Evolutionary conservation across 1,140 invertebrate genomes (phyloP).

Genomic region (Leptinotarsa lineolata): DNA sequence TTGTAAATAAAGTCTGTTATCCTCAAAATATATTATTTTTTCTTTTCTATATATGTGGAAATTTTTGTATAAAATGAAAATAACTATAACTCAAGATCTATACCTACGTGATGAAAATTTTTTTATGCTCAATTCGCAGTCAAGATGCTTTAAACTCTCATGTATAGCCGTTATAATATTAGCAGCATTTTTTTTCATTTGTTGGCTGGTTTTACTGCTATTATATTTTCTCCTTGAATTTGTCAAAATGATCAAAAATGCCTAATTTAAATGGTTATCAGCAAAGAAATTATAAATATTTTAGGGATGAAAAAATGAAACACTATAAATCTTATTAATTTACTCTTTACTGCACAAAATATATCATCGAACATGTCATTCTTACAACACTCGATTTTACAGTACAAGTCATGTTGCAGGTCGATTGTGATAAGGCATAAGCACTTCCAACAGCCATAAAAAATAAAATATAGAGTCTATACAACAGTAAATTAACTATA

Average conservation of each 20-base stretch:
- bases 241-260: background rate
- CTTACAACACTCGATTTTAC: constrained; percentile 53
- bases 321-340: constrained; percentile 42
- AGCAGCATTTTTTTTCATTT: no score
- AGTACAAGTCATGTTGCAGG: constrained; percentile 50
- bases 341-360: constrained; percentile 56
- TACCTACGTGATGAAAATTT: no score
- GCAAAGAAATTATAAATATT: background rate
- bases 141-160: no score
- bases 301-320: background rate
- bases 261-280: background rate
- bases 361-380: constrained; percentile 55
- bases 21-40: no score
- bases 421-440: constrained; percentile 45
- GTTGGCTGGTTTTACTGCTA: no score
- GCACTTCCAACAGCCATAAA: constrained; percentile 42
- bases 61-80: no score
- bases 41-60: no score
- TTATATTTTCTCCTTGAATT: no score
- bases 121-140: no score
- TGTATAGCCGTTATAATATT: no score
- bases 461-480: constrained; percentile 47
- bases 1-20: no score
- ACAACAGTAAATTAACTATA: constrained; percentile 44
- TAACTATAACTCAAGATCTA: no score